phyloP scores from a whole-genome alignment of 2,888 invertebrate species.

The Stratiomys singularior region DNA sequence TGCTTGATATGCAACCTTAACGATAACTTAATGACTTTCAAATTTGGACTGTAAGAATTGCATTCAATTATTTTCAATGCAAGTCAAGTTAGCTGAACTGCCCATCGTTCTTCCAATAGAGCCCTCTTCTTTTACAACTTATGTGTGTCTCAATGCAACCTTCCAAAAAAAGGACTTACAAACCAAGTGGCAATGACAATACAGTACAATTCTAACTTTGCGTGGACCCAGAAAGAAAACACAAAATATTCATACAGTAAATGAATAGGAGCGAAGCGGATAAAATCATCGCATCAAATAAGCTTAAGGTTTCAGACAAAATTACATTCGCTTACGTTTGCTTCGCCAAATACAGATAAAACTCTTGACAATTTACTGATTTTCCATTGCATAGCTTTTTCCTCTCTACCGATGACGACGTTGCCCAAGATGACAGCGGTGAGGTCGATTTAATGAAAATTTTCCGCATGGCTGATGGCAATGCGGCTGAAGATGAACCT shows the following conservation, averaged over 20 bases:
- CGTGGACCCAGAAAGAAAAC: neutral
- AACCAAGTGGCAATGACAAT: too few relatives aligned
- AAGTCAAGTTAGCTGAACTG: too few relatives aligned
- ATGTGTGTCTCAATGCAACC: too few relatives aligned
- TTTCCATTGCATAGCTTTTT: constrained; percentile 20
- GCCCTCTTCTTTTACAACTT: too few relatives aligned
- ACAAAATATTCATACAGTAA: neutral
- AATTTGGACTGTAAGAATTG: too few relatives aligned
- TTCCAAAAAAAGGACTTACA: too few relatives aligned
- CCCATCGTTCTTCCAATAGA: too few relatives aligned
- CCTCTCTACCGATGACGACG: neutral
- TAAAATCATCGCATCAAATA: constrained; percentile 47
- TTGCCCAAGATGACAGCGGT: neutral
- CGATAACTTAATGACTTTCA: too few relatives aligned
- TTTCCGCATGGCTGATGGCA: constrained; percentile 20
- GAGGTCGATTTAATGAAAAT: constrained; percentile 37
- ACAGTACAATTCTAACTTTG: too few relatives aligned
- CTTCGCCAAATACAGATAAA: constrained; percentile 44
- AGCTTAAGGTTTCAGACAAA: constrained; percentile 51
- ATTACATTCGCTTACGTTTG: constrained; percentile 48
- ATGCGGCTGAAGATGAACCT: neutral
- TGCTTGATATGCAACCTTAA: too few relatives aligned
- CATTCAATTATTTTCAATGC: too few relatives aligned
- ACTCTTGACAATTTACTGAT: constrained; percentile 49
- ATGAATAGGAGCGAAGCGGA: constrained; percentile 1